Base-by-base conservation (phyloP, 2,888 invertebrate species). In the Microplitis manilae region DNA sequence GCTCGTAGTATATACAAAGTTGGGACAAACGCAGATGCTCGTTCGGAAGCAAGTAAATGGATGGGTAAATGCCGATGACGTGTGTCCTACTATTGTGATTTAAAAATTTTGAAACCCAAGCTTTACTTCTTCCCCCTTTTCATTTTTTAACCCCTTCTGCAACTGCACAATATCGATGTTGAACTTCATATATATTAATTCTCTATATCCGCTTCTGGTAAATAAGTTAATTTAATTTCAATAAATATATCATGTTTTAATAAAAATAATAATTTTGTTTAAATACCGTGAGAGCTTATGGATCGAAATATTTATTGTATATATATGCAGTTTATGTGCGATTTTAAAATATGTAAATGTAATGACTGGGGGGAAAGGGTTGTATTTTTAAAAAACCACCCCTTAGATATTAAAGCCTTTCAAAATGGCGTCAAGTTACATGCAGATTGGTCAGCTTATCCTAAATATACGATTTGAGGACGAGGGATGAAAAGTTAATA, bases 81-180 rank as follows among this genome's bases (percentile, higher is more conserved):
- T 87, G 87, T 86, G 87, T 84, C 86, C 81, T 41, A 84, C 87
- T 87, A 89, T 89, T 89, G 89, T 89, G 85, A 89, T 89, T 89
- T 77, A 88, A 86, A 87, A 88, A 89, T 87, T 89, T 85, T 85
- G 81, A 82, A 84, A 83, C 82, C 84, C 82, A 83, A 84, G 78
- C 84, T 79, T 79, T 78, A 73, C 73, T 81, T 79, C 80, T 68
- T 77, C 74, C 68, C 71, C 61, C 1, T 69, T 38, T 59, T 30
- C 62, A 65, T 65, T 65, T 65, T 65, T 65, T 7, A n/a, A 30
- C 65, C 8, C 15, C 13, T 8, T 65, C 7, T 30, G 8, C 30
- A 30, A 30, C 30, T 20, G 13, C 50, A 9, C 50, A 9, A 30
- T 62, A 62, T 65, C 65, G 20, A 65, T 65, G 7, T 30, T 65